A percentile compares a stretch with the other conserved stretches of the same genome.
These are phyloP conservation scores for Pipistrellus kuhlii DNA, from an alignment of 2,797 vertebrate genomes.

Conservation along the genomic window DNA sequence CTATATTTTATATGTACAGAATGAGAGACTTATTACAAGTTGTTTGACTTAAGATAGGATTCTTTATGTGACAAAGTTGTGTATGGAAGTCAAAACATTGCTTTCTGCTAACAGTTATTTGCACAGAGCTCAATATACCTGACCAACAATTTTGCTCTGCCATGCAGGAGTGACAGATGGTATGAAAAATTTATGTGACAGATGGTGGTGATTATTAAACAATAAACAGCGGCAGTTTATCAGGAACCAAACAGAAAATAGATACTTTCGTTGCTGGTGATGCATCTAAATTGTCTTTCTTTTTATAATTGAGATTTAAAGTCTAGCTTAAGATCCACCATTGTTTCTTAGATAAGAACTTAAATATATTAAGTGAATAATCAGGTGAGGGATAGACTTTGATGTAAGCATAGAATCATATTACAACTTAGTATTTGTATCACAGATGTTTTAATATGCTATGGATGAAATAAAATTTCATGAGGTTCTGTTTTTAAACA, in stretches of 20 bases:
- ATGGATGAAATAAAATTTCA: not conserved
- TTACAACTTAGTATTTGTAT: not conserved
- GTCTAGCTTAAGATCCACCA: not conserved
- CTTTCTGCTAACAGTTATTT: not conserved
- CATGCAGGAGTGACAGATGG: not conserved
- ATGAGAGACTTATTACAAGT: not conserved
- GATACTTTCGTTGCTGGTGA: constrained; percentile 10
- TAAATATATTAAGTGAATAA: not conserved
- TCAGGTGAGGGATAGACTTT: not conserved
- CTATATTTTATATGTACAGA: not conserved
- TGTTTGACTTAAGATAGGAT: not conserved
- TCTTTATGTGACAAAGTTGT: not conserved
- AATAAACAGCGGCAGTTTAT: constrained; percentile 32
- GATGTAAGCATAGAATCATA: not conserved
- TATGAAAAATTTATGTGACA: constrained; percentile 55
- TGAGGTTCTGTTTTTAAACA: not conserved
- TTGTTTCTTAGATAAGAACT: constrained; percentile 31
- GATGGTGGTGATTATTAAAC: constrained; percentile 25
- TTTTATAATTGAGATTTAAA: constrained; percentile 16
- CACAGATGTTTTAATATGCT: not conserved
- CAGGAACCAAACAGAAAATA: constrained; percentile 44
- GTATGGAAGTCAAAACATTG: not conserved
- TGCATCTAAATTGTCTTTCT: constrained; percentile 43
- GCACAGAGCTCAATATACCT: not conserved
- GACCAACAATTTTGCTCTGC: not conserved